phyloP scores from a whole-genome alignment of 2,888 invertebrate species.

The Harmothoe impar region DNA sequence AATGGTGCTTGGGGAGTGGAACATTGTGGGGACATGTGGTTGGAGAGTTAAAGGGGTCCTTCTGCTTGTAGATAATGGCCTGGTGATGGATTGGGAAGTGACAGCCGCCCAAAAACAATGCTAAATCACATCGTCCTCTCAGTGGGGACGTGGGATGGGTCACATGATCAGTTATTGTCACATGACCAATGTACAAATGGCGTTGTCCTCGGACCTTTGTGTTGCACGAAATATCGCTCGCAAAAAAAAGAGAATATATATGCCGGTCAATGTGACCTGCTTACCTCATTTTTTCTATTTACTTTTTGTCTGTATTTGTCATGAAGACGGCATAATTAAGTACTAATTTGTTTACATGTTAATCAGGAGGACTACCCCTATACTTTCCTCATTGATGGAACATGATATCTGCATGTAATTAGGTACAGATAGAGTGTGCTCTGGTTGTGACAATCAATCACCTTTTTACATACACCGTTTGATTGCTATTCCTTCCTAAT shows the following conservation, averaged over 20 bases:
- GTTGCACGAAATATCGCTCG: not conserved
- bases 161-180: constrained; percentile 9
- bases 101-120: constrained; percentile 32
- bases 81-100: not conserved
- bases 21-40: not conserved
- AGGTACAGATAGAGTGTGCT: too few relatives aligned
- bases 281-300: not conserved
- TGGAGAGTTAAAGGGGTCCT: not conserved
- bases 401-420: too few relatives aligned
- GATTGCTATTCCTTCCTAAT: too few relatives aligned
- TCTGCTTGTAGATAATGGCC: not conserved
- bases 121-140: not conserved
- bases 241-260: not conserved
- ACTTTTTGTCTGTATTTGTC: too few relatives aligned
- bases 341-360: too few relatives aligned
- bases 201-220: not conserved
- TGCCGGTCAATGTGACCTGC: not conserved
- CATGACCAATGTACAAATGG: not conserved
- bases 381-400: too few relatives aligned
- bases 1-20: not conserved
- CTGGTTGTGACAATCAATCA: too few relatives aligned
- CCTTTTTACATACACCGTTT: too few relatives aligned
- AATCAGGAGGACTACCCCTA: too few relatives aligned
- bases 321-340: too few relatives aligned
- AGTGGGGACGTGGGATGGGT: constrained; percentile 19